phyloP scores from a whole-genome alignment of 1,140 invertebrate genomes.

The Calephelis nemesis region DNA sequence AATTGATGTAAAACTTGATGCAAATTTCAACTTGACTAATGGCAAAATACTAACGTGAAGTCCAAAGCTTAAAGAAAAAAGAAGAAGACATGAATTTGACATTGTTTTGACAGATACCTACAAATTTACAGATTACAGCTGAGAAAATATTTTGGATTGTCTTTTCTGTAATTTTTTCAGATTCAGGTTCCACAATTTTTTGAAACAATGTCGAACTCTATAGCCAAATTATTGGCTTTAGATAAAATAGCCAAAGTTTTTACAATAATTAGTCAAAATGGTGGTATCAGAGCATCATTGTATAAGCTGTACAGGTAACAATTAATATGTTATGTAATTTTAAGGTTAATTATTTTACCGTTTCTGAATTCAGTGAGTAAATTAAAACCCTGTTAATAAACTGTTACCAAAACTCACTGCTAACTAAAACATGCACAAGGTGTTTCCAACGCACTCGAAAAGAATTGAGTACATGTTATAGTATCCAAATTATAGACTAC shows the following conservation, averaged over 20 bases:
- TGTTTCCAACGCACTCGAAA: too few species aligned
- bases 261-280: slow-evolving; percentile 86
- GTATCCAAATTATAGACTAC: too few species aligned
- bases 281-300: slow-evolving; percentile 85
- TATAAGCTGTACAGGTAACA: slow-evolving; percentile 88
- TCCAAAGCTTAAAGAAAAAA: too few species aligned
- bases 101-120: background rate
- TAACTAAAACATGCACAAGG: too few species aligned
- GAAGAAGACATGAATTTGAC: background rate
- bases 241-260: slow-evolving; percentile 86
- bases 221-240: slow-evolving; percentile 80
- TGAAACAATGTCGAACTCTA: slow-evolving; percentile 43
- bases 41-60: too few species aligned
- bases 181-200: background rate
- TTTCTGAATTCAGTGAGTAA: too few species aligned
- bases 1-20: too few species aligned
- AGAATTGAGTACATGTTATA: too few species aligned
- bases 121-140: background rate
- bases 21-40: too few species aligned
- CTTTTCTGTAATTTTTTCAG: background rate
- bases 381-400: too few species aligned
- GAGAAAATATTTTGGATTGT: background rate
- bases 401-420: too few species aligned
- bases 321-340: slow-evolving; percentile 59
- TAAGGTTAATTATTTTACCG: slow-evolving; percentile 1